Base-by-base conservation (phyloP, 1,140 invertebrate genomes). In the Microplitis demolitor region DNA sequence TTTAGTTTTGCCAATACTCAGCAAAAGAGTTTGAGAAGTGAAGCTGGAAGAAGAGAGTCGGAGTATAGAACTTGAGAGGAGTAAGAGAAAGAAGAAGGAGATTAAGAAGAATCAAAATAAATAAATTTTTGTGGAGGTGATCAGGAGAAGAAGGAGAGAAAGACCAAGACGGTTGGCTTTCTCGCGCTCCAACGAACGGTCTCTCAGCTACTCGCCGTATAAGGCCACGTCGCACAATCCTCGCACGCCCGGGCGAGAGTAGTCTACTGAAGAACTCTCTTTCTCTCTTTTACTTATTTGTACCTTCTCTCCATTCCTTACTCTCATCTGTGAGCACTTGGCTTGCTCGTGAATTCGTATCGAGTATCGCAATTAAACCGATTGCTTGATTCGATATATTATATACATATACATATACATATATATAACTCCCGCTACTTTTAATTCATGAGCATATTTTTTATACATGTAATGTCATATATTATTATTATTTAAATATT, bases 191-290 rank as follows among this genome's bases (percentile, higher is more conserved):
- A 37, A 37, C 60, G 11, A 37, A 16, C 31, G 9, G 16, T 34
- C 33, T 61, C 58, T 70, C 14, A 62, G 39, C 16, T 37, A 56
- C 56, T 69, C 56, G 68, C 68, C 69, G 33, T 71, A 71, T 71
- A 71, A 71, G 69, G 69, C 62, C 69, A 71, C 61, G 34, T 71
- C 61, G 62, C 50, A 71, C 62, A 71, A 71, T 71, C 37, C 62
- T 34, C 62, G 34, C 69, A 64, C 62, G 45, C 45, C 60, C 50
- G 58, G 56, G 53, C 63, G 63, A 45, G 63, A 66, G n/a, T 50
- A 13, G n/a, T 6, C 54, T 62, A 24, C 58, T 60, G 61, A 50
- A 24, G 11, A 69, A 39, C n/a, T 56, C 11, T 39, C 11, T 34
- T 31, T 31, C 37, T 64, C 37, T 39, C 37, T 24, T 60, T 24